Percentiles rank a stretch among this genome's conserved stretches.
These are phyloP conservation scores for Gallinago undulata DNA, from an alignment of 2,113 vertebrate genomes.

Conservation along the genomic window DNA sequence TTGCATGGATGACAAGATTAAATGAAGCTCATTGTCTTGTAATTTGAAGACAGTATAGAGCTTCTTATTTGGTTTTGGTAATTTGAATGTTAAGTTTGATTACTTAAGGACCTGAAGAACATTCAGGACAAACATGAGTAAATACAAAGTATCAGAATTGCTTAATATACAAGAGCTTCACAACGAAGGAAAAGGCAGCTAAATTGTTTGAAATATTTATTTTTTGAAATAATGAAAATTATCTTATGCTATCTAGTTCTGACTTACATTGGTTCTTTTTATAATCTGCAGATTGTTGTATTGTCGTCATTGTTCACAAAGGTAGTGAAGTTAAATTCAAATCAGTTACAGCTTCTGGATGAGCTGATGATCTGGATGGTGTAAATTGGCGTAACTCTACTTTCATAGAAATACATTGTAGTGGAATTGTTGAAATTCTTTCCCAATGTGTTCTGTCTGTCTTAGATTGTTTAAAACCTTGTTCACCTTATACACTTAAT, in stretches of 20 bases:
- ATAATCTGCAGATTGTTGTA: background rate
- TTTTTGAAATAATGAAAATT: background rate
- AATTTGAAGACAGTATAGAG: background rate
- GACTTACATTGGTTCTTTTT: background rate
- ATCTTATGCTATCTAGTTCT: background rate
- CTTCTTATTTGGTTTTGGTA: background rate
- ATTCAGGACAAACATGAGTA: background rate
- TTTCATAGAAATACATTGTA: background rate
- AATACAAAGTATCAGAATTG: background rate
- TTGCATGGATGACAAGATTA: background rate
- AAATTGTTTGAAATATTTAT: background rate
- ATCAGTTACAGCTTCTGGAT: background rate
- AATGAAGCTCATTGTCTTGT: background rate
- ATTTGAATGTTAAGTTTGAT: background rate
- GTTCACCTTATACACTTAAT: background rate
- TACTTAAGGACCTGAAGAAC: background rate
- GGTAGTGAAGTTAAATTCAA: background rate
- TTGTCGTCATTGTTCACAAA: background rate
- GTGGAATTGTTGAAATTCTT: background rate
- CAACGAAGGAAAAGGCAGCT: background rate
- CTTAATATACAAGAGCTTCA: background rate
- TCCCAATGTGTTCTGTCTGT: background rate
- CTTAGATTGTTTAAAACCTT: background rate
- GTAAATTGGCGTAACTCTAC: background rate
- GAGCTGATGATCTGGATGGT: background rate